Conservation (phyloP, 2,888 invertebrate genomes). For the Iphiclides podalirius region DNA sequence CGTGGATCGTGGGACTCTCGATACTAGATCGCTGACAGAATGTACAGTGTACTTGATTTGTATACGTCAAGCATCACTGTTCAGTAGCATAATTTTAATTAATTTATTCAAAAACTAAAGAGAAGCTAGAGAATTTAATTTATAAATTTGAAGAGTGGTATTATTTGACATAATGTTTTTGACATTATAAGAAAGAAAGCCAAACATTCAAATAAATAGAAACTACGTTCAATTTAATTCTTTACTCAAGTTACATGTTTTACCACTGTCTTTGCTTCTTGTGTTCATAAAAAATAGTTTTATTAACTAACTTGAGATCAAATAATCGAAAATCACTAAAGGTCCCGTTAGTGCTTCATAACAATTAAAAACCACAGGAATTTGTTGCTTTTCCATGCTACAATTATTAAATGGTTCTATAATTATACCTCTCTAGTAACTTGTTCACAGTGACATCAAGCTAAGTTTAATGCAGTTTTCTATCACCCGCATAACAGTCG, state of each 20-base stretch:
- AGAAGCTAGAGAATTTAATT: no score
- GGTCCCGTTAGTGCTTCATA: neutral
- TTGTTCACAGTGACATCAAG: constrained; percentile 1
- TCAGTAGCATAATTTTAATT: neutral
- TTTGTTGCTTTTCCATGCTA: neutral
- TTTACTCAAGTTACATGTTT: no score
- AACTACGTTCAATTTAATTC: no score
- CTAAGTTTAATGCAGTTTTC: neutral
- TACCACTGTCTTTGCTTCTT: no score
- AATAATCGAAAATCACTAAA: no score
- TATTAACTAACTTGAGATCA: no score
- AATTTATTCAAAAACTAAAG: neutral
- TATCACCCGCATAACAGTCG: neutral
- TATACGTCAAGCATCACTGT: neutral
- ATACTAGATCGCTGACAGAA: constrained; percentile 28
- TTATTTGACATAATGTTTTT: no score
- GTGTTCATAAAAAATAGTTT: no score
- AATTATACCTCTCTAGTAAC: neutral
- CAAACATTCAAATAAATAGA: no score
- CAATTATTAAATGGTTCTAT: neutral
- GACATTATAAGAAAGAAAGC: no score
- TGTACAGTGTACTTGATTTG: constrained; percentile 9
- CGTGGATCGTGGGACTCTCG: constrained; percentile 43
- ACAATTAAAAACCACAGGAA: neutral
- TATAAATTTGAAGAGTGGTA: no score